These are phyloP conservation scores for Ptychodera flava DNA, from an alignment of 35 echinoderm and acorn worm species.

Conservation along the genomic window DNA sequence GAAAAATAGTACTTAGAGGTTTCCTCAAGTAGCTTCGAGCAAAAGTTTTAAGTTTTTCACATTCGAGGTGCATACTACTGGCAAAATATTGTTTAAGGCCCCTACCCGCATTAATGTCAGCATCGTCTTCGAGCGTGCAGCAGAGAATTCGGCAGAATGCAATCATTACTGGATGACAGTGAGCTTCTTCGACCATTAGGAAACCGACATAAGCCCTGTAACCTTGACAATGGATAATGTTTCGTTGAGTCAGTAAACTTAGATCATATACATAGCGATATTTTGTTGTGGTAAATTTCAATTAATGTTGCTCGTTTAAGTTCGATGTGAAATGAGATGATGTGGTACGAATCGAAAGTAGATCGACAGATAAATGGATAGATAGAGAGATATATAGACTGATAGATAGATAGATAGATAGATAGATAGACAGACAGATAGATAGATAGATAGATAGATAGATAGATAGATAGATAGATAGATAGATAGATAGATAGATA, in stretches of 20 bases:
- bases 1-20: no score
- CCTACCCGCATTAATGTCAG: no score
- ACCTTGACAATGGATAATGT: neutral
- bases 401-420: neutral
- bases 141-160: no score
- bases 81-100: no score
- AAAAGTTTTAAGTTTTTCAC: no score
- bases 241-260: neutral
- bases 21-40: no score
- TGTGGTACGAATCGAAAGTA: neutral
- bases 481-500: constrained; percentile 2
- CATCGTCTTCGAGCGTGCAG: no score
- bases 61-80: no score
- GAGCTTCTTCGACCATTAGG: neutral
- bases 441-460: neutral
- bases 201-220: neutral
- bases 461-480: neutral
- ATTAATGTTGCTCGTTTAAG: neutral
- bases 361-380: neutral
- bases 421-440: neutral
- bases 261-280: neutral
- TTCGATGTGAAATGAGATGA: neutral
- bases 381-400: neutral
- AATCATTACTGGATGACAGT: no score
- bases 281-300: neutral